These are phyloP conservation scores for Cotesia vestalis DNA, from an alignment of 1,140 invertebrate genomes.

Conservation along the genomic window DNA sequence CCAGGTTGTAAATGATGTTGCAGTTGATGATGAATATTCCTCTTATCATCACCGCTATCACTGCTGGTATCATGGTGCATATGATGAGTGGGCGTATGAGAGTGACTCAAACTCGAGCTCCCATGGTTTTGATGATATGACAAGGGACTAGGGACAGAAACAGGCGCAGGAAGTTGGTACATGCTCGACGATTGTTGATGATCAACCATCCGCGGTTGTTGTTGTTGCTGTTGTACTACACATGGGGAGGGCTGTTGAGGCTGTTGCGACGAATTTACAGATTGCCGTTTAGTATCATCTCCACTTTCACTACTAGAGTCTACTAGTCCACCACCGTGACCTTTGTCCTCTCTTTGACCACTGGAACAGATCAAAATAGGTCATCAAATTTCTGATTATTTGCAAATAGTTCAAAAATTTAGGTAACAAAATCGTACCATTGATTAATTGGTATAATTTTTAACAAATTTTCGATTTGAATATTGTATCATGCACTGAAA, in stretches of 20 bases:
- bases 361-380: slow-evolving; percentile 47
- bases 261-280: slow-evolving; percentile 44
- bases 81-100: slow-evolving; percentile 58
- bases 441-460: neutral
- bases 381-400: neutral
- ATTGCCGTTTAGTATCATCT: slow-evolving; percentile 58
- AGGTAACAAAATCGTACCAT: too few relatives aligned
- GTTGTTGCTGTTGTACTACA: slow-evolving; percentile 46
- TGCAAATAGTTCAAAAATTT: neutral
- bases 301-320: slow-evolving; percentile 64
- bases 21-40: slow-evolving; percentile 62
- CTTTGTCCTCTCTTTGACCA: slow-evolving; percentile 62
- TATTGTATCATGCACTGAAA: too few relatives aligned
- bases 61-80: slow-evolving; percentile 64
- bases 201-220: slow-evolving; percentile 56
- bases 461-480: neutral
- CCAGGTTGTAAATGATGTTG: slow-evolving; percentile 61
- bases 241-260: slow-evolving; percentile 50
- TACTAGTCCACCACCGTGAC: slow-evolving; percentile 53
- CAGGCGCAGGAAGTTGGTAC: slow-evolving; percentile 66
- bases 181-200: slow-evolving; percentile 62
- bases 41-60: slow-evolving; percentile 62
- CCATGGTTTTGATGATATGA: slow-evolving; percentile 60
- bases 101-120: slow-evolving; percentile 52
- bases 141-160: slow-evolving; percentile 61